Evolutionary conservation across 2,888 invertebrate species (phyloP).

Genomic region (Entomobrya multifasciata): DNA sequence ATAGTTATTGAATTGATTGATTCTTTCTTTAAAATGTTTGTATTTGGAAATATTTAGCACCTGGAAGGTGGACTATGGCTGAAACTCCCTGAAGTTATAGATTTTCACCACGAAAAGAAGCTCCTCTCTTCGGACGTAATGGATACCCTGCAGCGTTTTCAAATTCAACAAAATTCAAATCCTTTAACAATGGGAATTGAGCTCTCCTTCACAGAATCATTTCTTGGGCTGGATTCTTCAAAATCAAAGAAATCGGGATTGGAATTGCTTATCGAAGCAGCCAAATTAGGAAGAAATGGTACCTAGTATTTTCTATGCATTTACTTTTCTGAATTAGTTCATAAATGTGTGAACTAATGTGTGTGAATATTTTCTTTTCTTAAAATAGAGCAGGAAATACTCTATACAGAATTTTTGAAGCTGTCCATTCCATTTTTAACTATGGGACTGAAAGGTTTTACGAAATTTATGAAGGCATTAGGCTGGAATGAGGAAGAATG

Average conservation of each 20-base stretch:
- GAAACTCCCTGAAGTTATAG: conserved; percentile 37
- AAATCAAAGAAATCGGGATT: conserved; percentile 67
- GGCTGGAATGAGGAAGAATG: conserved; percentile 83
- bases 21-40: too few species aligned
- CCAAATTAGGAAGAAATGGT: conserved; percentile 75
- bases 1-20: too few species aligned
- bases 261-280: conserved; percentile 75
- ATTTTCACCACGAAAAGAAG: conserved; percentile 53
- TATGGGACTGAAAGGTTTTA: conserved; percentile 84
- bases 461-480: conserved; percentile 83
- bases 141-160: conserved; percentile 70
- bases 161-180: conserved; percentile 50
- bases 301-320: neutral
- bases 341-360: too few species aligned
- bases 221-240: conserved; percentile 59
- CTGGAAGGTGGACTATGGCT: conserved; percentile 73
- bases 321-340: too few species aligned
- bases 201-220: conserved; percentile 63
- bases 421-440: conserved; percentile 84
- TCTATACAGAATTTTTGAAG: conserved; percentile 84
- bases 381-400: conserved; percentile 84
- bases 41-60: conserved; percentile 50
- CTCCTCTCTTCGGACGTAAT: conserved; percentile 73
- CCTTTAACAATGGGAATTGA: conserved; percentile 71
- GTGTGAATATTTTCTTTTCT: neutral